phyloP scores from a whole-genome alignment of 1,140 invertebrate species.

The Venturia canescens region DNA sequence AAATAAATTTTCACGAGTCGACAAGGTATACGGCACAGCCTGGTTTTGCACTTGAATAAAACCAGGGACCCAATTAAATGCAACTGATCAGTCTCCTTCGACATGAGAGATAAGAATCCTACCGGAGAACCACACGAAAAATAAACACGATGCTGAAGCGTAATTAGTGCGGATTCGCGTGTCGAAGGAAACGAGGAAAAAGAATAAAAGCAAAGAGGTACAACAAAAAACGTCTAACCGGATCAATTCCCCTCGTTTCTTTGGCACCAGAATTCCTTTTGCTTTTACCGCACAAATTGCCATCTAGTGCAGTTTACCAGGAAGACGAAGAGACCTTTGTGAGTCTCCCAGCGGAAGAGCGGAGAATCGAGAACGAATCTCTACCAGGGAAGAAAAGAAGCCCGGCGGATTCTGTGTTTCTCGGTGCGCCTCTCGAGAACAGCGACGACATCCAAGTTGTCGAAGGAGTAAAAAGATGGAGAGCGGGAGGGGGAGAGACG shows the following conservation, averaged over 20 bases:
- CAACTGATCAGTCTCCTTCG: background rate
- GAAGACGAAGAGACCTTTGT: background rate
- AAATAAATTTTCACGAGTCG: background rate
- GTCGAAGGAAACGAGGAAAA: background rate
- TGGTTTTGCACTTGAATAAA: background rate
- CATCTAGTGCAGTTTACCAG: background rate
- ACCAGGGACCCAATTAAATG: background rate
- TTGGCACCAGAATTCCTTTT: background rate
- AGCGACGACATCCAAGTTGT: constrained; percentile 4
- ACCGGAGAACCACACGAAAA: no score
- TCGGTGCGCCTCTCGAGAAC: background rate
- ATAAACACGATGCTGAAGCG: background rate
- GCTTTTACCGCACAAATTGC: background rate
- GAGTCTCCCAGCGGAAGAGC: background rate
- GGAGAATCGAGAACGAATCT: background rate
- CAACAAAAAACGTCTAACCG: background rate
- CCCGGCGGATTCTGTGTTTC: constrained; percentile 19
- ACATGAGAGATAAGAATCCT: no score
- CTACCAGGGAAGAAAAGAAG: constrained; percentile 1
- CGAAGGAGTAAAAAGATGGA: background rate
- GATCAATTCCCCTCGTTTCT: constrained; percentile 15
- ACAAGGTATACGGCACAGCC: background rate
- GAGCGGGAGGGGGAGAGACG: background rate
- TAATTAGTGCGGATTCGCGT: background rate
- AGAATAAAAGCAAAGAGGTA: background rate